Base-by-base conservation (phyloP, 2,797 vertebrate genomes). In the Pangasius larnaudii region DNA sequence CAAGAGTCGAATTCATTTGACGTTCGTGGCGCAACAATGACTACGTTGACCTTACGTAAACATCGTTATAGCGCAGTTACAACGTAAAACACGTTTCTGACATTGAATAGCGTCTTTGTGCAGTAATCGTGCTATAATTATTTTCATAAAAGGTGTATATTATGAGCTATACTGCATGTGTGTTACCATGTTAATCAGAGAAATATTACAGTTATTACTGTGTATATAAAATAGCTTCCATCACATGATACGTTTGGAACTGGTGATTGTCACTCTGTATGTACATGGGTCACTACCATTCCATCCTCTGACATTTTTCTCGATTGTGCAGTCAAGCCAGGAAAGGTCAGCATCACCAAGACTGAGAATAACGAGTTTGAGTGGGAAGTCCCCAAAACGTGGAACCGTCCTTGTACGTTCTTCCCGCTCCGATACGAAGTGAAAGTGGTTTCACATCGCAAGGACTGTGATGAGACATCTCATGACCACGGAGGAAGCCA, bases 351-450 rank as follows among this genome's bases (percentile, higher is more conserved):
- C 85, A 90, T 96, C 75, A 84, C 1, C 0, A 30, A 86, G 6
- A 83, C 27, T 0, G 16, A 89, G 0, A 92, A 85, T 0, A 92
- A 71, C 0, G 59, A 85, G 39, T 95, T 96, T 89, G 86, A 33
- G 39, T 96, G 96, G 95, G 84, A 65, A 36, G 91, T 91, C 87
- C 95, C 96, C 0, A 89, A 91, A 5, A 92, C 94, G 27, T 97
- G 96, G 96, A 93, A 94, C 75, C 88, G 58, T 9, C 96, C 96
- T 19, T 86, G 91, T 77, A 77, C 91, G 24, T 97, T 49, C 91
- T 97, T 92, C 39, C 30, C 86, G 19, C 94, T 97, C 42, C 75
- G 88, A 2, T 97, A 95, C 61, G 88, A 96, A 86, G 93, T 96
- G 87, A 96, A 94, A 88, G 85, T 94, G 46, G 88, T 96, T 79